Percentiles rank a stretch among this genome's conserved stretches.
Evolutionary conservation across 2,888 invertebrate species (phyloP).

Genomic region (Eurois occulta): DNA sequence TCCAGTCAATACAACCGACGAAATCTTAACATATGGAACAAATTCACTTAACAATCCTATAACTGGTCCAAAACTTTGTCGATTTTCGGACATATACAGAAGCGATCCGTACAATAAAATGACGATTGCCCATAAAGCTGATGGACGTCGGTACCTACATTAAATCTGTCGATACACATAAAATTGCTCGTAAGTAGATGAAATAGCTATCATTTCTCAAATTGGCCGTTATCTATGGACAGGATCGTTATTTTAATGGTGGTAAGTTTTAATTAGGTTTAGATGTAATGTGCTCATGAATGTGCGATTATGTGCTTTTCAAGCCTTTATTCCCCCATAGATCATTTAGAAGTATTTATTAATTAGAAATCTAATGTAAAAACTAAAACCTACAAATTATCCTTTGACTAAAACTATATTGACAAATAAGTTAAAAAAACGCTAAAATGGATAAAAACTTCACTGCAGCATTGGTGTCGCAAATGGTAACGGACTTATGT

Average conservation of each 20-base stretch:
- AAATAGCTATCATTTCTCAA: slow-evolving; percentile 54
- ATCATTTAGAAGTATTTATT: background rate
- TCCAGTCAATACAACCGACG: background rate
- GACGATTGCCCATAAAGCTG: slow-evolving; percentile 59
- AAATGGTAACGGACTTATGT: background rate
- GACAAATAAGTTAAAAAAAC: background rate
- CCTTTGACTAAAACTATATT: background rate
- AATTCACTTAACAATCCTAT: background rate
- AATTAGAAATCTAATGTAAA: too few species aligned
- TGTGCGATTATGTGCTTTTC: background rate
- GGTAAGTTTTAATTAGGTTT: slow-evolving; percentile 34
- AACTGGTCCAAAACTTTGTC: background rate
- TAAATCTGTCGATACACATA: slow-evolving; percentile 60
- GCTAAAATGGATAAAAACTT: background rate
- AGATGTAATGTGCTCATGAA: background rate
- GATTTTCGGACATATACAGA: slow-evolving; percentile 23
- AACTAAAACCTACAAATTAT: background rate
- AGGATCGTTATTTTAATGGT: slow-evolving; percentile 49
- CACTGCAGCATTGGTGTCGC: too few species aligned
- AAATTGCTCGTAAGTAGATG: slow-evolving; percentile 58
- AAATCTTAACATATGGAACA: background rate
- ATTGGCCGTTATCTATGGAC: slow-evolving; percentile 51
- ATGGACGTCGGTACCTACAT: slow-evolving; percentile 49
- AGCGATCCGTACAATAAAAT: slow-evolving; percentile 48
- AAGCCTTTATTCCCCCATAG: background rate